These are phyloP conservation scores for Eretmochelys imbricata DNA, from an alignment of 2,113 vertebrate species.

Conservation along the genomic window DNA sequence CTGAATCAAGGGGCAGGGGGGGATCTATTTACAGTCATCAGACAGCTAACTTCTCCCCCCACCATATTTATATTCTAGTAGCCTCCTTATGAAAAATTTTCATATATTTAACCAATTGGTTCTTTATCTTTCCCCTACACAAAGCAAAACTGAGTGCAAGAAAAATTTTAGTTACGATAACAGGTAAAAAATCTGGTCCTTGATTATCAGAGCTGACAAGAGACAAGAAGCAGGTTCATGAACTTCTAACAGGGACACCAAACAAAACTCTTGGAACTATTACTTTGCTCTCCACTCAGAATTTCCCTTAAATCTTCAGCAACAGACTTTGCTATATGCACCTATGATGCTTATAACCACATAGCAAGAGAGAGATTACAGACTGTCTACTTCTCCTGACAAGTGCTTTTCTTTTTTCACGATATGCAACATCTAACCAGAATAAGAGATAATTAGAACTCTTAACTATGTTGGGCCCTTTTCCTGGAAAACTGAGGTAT, in stretches of 20 bases:
- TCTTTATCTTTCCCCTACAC: not conserved
- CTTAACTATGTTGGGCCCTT: not conserved
- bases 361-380: not conserved
- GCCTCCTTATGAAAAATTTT: not conserved
- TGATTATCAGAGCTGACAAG: not conserved
- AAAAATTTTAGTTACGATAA: not conserved
- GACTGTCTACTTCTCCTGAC: not conserved
- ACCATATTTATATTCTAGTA: not conserved
- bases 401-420: not conserved
- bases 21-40: not conserved
- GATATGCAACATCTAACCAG: not conserved
- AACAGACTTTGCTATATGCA: not conserved
- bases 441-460: not conserved
- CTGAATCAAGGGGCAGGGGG: not conserved
- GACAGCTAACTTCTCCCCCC: too few species aligned
- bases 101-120: not conserved
- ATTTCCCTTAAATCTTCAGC: not conserved
- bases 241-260: not conserved
- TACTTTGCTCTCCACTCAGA: not conserved
- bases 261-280: not conserved
- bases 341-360: not conserved
- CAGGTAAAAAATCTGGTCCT: not conserved
- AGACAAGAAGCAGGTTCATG: not conserved
- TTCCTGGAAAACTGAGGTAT: not conserved
- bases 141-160: not conserved